Evolutionary conservation across 2,888 invertebrate species (phyloP), one percentile per base, ranked within the genome.

Genomic region (Patella pellucida): DNA sequence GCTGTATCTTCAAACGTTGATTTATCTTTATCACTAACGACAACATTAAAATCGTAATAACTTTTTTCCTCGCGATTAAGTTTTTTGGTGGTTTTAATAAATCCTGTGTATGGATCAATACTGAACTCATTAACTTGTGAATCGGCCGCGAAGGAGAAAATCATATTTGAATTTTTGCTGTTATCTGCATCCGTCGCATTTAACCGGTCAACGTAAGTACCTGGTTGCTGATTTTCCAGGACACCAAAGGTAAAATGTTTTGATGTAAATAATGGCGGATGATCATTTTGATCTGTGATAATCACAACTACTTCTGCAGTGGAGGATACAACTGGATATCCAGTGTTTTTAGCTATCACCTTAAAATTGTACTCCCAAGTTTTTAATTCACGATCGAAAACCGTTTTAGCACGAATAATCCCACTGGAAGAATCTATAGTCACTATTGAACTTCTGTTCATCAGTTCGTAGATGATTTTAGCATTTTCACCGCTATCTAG

Each of bases 261-360:
- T 50, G 73, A 62, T 16, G 73, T 54, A 68, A 83, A 83, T 27
- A 71, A 69, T 19, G 81, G 78, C 16, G 80, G 78, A 52, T 79
- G 79, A 89, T 99, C 99, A 89, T 99, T 99, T 0, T 97, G 97
- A 89, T 99, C 99, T 0, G 95, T 95, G 0, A 99, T 95, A 0
- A 96, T 95, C 83, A 99, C 96, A 90, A 98, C 97, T 0, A 99
- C 96, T 86, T 95, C 95, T 0, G 97, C 95, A 88, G 94, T 95
- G 78, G 96, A 95, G 0, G 96, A 95, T 85, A 94, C 93, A n/a
- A 94, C 93, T 9, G 84, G 82, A 51, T 76, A 77, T 14, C 88
- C 89, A 88, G 95, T 94, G 90, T 98, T 98, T 0, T 94, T 94
- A 0, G 97, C 98, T 82, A 94, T 94, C 0, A 98, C 94, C 52